A percentile compares a stretch with the other conserved stretches of the same genome.
These are phyloP conservation scores for Protosalanx chinensis DNA, from an alignment of 2,797 vertebrate species.

Conservation along the genomic window DNA sequence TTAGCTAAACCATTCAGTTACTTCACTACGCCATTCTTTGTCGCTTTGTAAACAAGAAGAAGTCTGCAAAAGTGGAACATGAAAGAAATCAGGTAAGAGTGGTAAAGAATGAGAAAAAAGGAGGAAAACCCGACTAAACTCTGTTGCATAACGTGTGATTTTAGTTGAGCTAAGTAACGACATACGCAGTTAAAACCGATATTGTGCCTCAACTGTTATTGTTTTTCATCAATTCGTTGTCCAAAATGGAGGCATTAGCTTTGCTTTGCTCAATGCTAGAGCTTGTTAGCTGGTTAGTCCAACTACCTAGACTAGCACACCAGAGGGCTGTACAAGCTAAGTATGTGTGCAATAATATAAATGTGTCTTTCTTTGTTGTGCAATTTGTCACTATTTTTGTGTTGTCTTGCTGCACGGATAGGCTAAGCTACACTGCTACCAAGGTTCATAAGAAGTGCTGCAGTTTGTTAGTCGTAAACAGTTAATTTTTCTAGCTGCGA, in stretches of 20 bases:
- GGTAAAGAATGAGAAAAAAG: constrained; percentile 65
- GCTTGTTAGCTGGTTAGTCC: constrained; percentile 11
- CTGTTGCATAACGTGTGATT: neutral
- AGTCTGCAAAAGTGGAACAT: constrained; percentile 74
- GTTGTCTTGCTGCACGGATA: neutral
- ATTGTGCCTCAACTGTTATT: constrained; percentile 66
- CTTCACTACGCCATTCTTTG: constrained; percentile 52
- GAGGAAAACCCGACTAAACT: constrained; percentile 33
- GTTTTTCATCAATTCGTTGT: constrained; percentile 67
- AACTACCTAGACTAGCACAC: constrained; percentile 42
- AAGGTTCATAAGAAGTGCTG: neutral
- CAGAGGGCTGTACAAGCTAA: too few relatives aligned
- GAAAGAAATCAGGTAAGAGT: constrained; percentile 61
- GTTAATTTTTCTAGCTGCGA: too few relatives aligned
- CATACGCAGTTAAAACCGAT: neutral
- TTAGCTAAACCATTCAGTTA: constrained; percentile 23
- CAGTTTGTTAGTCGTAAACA: neutral
- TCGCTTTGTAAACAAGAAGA: constrained; percentile 64
- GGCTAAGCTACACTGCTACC: neutral
- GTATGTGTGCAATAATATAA: neutral
- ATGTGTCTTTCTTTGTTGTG: neutral
- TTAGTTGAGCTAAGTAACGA: neutral
- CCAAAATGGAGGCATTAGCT: constrained; percentile 72
- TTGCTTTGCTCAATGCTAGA: constrained; percentile 31
- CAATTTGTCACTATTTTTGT: neutral